Evolutionary conservation across 1,140 invertebrate genomes (phyloP), one percentile per base, ranked within the genome.

Genomic region (Capitella teleta): DNA sequence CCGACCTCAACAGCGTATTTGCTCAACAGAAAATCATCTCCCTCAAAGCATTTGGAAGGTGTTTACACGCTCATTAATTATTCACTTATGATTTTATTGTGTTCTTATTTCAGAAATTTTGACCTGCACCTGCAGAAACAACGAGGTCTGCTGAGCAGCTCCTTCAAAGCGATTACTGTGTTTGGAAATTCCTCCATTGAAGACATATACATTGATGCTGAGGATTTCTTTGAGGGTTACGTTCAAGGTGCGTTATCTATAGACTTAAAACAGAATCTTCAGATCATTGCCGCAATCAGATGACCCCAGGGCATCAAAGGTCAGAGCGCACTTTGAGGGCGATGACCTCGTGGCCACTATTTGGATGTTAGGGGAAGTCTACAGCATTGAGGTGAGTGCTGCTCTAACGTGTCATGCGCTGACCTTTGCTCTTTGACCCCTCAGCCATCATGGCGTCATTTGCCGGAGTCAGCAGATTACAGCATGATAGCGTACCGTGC

Each of bases 381-480:
- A 44, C 28, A 16, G 26, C 19, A 24, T 51, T 28, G 49, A 51
- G 36, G 47, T 49, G 21, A 23, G 36, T 38, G 38, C 8, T 24
- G n/a, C 3, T 16, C 19, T 40, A n/a, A 34, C 10, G 16, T 16
- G 16, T 10, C 32, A 16, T 10, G 16, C 32, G 10, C 32, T 16
- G 32, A 0, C 32, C 16, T 12, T 12, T 34, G 16, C 32, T 12
- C 10, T 16, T 34, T 16, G 32, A 34, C 16, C 10, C 32, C 23
- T 42, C 21, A 49, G 41, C 49, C 49, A 6, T 51, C 40, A 26
- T 51, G 49, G 49, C 37, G 49, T 19, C 49, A 51, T 30, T 28
- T 51, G 21, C 16, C 23, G 14, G 23, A 16, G n/a, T 43, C 49
- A 28, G 49, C 42, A 10, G 32, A 44, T 14, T 51, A 51, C 49